A percentile compares a stretch with the other conserved stretches of the same genome.
Evolutionary conservation across 1,140 invertebrate genomes (phyloP).

Genomic region (Saccostrea glomerata): DNA sequence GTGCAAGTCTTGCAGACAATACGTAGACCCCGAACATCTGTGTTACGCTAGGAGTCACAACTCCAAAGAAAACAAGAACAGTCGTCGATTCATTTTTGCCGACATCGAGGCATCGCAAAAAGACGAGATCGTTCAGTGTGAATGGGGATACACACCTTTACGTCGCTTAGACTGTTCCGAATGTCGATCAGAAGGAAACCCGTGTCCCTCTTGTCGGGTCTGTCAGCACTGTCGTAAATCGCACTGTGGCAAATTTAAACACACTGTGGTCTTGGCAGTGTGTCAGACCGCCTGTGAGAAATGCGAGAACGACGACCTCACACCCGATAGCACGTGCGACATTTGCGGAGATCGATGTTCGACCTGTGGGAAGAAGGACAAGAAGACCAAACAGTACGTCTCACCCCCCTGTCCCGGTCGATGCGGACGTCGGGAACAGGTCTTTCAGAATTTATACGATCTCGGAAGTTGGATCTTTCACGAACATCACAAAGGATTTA

Average conservation of each 20-base stretch:
- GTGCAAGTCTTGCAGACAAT: constrained; percentile 31
- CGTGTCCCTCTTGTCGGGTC: not conserved
- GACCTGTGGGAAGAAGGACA: not conserved
- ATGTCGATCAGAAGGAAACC: not conserved
- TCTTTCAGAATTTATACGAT: constrained; percentile 38
- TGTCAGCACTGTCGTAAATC: constrained; percentile 40
- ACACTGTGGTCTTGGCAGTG: constrained; percentile 40
- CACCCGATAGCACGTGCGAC: not conserved
- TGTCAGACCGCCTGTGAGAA: constrained; percentile 33
- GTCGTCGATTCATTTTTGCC: constrained; percentile 36
- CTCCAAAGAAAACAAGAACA: not conserved
- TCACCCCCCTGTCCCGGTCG: constrained; percentile 19
- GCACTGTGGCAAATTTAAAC: constrained; percentile 16
- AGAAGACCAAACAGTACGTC: constrained; percentile 1
- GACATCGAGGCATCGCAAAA: constrained; percentile 41
- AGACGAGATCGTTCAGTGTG: constrained; percentile 30
- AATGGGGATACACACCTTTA: not conserved
- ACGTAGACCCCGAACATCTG: constrained; percentile 26
- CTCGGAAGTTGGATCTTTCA: constrained; percentile 43
- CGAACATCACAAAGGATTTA: constrained; percentile 2
- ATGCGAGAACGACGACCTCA: not conserved
- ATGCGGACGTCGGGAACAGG: constrained; percentile 44
- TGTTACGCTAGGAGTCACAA: constrained; percentile 20
- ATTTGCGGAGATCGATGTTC: constrained; percentile 28
- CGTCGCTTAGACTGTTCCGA: not conserved